phyloP scores from a whole-genome alignment of 2,888 invertebrate genomes.

The Folsomia candida region DNA sequence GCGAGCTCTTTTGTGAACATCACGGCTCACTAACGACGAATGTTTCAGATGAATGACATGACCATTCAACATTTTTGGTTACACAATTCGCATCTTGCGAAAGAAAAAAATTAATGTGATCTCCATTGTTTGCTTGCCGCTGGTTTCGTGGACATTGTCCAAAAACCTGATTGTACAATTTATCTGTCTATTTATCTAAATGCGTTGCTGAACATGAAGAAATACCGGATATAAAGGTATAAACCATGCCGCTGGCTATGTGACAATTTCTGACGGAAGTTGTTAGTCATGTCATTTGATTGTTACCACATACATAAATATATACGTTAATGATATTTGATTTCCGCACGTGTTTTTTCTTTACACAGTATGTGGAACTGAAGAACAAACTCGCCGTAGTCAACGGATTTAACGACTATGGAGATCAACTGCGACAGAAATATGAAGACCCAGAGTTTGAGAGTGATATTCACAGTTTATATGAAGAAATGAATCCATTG shows the following conservation, averaged over 20 bases:
- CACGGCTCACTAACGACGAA: background rate
- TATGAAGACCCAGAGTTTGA: conserved; percentile 64
- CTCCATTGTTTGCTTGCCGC: too few relatives aligned
- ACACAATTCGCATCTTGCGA: background rate
- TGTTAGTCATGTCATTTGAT: too few relatives aligned
- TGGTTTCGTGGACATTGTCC: background rate
- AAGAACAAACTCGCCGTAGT: conserved; percentile 74
- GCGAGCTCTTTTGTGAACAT: too few relatives aligned
- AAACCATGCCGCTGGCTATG: too few relatives aligned
- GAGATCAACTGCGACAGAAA: conserved; percentile 83
- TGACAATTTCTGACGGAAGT: too few relatives aligned
- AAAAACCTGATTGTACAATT: conserved; percentile 1
- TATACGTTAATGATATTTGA: too few relatives aligned
- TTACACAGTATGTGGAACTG: conserved; percentile 64
- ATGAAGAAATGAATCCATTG: conserved; percentile 67
- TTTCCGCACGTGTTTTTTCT: too few relatives aligned
- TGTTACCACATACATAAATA: too few relatives aligned
- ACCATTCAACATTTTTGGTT: background rate
- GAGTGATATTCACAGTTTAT: conserved; percentile 59
- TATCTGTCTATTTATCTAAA: too few relatives aligned
- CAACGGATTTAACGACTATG: conserved; percentile 79
- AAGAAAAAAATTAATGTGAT: too few relatives aligned
- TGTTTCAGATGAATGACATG: background rate
- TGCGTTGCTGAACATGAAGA: too few relatives aligned
- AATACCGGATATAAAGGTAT: too few relatives aligned